Evolutionary conservation across 2,113 vertebrate genomes (phyloP).

Genomic region (Actenoides lindsayi): DNA sequence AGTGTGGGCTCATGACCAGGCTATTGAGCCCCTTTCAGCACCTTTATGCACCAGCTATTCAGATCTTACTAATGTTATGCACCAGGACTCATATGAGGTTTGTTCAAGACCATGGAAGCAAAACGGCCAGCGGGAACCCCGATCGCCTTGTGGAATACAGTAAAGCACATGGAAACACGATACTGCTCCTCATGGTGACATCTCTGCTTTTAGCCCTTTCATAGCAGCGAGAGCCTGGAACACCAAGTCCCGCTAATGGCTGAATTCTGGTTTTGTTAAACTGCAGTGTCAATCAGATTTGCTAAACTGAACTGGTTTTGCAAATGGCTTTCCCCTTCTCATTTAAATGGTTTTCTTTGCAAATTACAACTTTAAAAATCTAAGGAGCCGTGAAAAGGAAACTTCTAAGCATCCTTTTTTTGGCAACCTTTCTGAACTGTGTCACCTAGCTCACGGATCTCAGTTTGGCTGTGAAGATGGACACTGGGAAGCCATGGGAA

Average conservation of each 20-base stretch:
- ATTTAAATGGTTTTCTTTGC: neutral
- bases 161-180: neutral
- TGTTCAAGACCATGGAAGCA: neutral
- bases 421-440: neutral
- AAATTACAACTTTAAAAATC: neutral
- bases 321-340: neutral
- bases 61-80: neutral
- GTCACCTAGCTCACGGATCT: neutral
- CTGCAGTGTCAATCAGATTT: neutral
- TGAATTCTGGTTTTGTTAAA: neutral
- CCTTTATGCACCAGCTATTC: neutral
- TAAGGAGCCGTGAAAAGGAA: neutral
- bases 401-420: neutral
- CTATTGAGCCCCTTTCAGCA: neutral
- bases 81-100: neutral
- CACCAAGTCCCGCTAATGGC: neutral
- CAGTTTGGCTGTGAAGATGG: neutral
- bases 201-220: slow-evolving; percentile 3
- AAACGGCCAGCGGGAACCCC: neutral
- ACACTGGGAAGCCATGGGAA: neutral
- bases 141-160: neutral
- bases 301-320: neutral
- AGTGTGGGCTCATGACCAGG: neutral
- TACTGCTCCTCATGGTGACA: neutral
- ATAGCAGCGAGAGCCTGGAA: fast-evolving